Conservation (phyloP, 2,113 vertebrate species). For the Cynopterus brachyotis region DNA sequence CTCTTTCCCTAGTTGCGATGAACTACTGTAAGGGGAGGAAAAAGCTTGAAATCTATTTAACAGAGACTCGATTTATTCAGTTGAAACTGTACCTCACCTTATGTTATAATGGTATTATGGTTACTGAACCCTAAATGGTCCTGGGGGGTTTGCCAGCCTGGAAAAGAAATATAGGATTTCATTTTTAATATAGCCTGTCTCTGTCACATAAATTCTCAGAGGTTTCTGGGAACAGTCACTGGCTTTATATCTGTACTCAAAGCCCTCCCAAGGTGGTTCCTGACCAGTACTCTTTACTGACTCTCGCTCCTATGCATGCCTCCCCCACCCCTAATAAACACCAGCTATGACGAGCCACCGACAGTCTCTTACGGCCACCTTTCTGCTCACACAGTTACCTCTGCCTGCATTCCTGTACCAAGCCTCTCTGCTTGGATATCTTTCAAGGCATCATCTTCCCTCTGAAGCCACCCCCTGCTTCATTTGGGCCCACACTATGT, state of each 20-base stretch:
- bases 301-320: not conserved
- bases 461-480: not conserved
- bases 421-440: not conserved
- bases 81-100: not conserved
- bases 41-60: not conserved
- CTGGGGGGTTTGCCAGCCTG: not conserved
- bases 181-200: not conserved
- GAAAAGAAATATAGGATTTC: not conserved
- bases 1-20: not conserved
- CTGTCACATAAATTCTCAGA: not conserved
- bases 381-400: not conserved
- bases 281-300: not conserved
- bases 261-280: not conserved
- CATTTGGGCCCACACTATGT: not conserved
- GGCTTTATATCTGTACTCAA: not conserved
- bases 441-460: not conserved
- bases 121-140: not conserved
- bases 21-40: not conserved
- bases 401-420: not conserved
- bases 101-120: not conserved
- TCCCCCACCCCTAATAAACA: fast-evolving
- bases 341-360: not conserved
- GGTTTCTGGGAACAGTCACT: not conserved
- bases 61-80: not conserved
- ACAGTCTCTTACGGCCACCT: not conserved